These are phyloP conservation scores for Lacanobia wlatinum DNA, from an alignment of 2,888 invertebrate genomes.

Conservation along the genomic window DNA sequence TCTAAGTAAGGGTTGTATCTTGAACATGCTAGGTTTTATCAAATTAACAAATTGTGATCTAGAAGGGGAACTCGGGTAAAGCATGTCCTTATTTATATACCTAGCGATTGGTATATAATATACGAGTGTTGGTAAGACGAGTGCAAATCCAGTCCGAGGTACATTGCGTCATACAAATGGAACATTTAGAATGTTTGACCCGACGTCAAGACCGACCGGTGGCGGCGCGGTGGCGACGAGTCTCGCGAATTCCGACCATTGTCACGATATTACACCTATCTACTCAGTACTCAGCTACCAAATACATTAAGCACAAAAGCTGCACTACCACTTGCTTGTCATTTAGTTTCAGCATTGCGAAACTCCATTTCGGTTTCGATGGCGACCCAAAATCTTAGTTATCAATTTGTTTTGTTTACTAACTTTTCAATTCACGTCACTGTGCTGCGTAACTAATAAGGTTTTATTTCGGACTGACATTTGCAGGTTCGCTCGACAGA, in stretches of 20 bases:
- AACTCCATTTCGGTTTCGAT: slow-evolving; percentile 66
- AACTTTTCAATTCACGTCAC: slow-evolving; percentile 52
- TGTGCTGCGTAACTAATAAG: slow-evolving; percentile 34
- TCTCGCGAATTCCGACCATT: slow-evolving; percentile 78
- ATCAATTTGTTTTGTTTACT: slow-evolving; percentile 57
- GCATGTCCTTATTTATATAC: slow-evolving; percentile 58
- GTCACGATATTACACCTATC: slow-evolving; percentile 80
- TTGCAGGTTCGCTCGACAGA: slow-evolving; percentile 37
- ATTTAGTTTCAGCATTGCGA: slow-evolving; percentile 72
- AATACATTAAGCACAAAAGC: slow-evolving; percentile 69
- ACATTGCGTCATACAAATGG: slow-evolving; percentile 86
- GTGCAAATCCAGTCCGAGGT: slow-evolving; percentile 86
- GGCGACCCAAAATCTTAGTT: slow-evolving; percentile 58
- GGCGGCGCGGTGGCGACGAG: slow-evolving; percentile 73
- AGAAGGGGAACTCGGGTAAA: slow-evolving; percentile 30
- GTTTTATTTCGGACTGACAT: slow-evolving; percentile 53
- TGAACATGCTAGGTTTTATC: not conserved
- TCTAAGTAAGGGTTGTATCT: not conserved
- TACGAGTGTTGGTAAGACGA: slow-evolving; percentile 82
- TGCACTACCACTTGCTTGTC: slow-evolving; percentile 72
- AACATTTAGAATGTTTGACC: slow-evolving; percentile 89
- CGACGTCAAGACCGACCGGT: slow-evolving; percentile 74
- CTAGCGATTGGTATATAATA: slow-evolving; percentile 63
- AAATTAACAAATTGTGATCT: slow-evolving; percentile 13
- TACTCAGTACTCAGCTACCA: slow-evolving; percentile 67